Percentiles rank a stretch among this genome's conserved stretches.
These are phyloP conservation scores for Alloscopus bannaensis DNA, from an alignment of 2,888 invertebrate species.

Conservation along the genomic window DNA sequence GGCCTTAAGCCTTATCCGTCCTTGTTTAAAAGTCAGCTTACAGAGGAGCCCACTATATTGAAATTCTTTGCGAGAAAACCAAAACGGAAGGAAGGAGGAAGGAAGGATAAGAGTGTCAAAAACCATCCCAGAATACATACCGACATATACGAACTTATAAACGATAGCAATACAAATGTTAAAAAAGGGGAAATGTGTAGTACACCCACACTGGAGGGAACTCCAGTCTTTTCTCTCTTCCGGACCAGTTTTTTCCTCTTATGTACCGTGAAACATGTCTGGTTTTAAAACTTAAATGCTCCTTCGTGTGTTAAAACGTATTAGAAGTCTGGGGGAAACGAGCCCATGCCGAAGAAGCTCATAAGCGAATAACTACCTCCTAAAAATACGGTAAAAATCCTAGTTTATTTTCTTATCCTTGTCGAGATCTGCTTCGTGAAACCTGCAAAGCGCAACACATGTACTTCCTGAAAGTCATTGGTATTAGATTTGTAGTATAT, in stretches of 20 bases:
- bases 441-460: conserved; percentile 1
- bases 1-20: conserved; percentile 36
- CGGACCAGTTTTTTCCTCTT: not conserved
- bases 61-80: conserved; percentile 8
- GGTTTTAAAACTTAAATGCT: not conserved
- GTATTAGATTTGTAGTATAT: no score
- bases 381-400: conserved; percentile 46
- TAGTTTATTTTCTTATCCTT: conserved; percentile 39
- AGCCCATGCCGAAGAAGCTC: conserved; percentile 16
- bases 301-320: no score
- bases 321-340: conserved; percentile 31
- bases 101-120: conserved; percentile 5
- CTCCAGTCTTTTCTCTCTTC: not conserved
- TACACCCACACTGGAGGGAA: no score
- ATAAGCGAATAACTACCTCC: conserved; percentile 29
- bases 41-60: no score
- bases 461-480: no score
- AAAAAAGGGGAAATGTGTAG: no score
- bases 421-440: not conserved
- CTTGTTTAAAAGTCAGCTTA: conserved; percentile 28
- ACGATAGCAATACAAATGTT: no score
- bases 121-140: not conserved
- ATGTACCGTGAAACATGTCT: not conserved
- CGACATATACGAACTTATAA: not conserved
- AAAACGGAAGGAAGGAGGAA: conserved; percentile 36